Evolutionary conservation across 1,140 invertebrate genomes (phyloP).

Genomic region (Gonatopus flavifemur): DNA sequence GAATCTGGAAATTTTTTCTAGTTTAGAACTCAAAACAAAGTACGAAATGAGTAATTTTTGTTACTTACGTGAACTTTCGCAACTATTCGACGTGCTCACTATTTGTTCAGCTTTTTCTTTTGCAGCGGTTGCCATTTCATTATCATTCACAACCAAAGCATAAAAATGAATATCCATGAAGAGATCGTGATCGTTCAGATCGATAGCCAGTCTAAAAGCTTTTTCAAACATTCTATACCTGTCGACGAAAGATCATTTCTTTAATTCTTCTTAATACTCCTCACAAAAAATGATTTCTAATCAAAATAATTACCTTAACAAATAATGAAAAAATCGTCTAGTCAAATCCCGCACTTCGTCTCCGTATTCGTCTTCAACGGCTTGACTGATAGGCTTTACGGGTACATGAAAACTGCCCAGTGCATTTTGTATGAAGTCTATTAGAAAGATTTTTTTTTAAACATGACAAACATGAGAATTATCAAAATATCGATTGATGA

Average conservation of each 20-base stretch:
- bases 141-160: conserved; percentile 68
- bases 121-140: conserved; percentile 74
- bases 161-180: conserved; percentile 85
- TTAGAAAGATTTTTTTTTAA: conserved; percentile 5
- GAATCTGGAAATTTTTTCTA: conserved; percentile 50
- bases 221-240: conserved; percentile 82
- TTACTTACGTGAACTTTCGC: conserved; percentile 56
- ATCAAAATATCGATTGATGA: neutral
- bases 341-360: conserved; percentile 75
- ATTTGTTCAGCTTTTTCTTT: conserved; percentile 72
- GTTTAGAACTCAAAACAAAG: conserved; percentile 1
- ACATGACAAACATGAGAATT: neutral
- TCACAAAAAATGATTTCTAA: conserved; percentile 1
- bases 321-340: conserved; percentile 76
- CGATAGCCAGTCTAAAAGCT: conserved; percentile 82
- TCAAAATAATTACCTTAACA: conserved; percentile 62
- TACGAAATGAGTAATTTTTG: conserved; percentile 7
- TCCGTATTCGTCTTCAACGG: conserved; percentile 70
- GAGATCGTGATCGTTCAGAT: conserved; percentile 78
- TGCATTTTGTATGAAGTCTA: conserved; percentile 68
- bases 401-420: conserved; percentile 73
- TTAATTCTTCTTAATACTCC: conserved; percentile 2
- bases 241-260: conserved; percentile 24
- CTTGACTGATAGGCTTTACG: conserved; percentile 64
- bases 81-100: conserved; percentile 62